phyloP scores from a whole-genome alignment of 2,797 vertebrate species.

The Chromobotia macracanthus region DNA sequence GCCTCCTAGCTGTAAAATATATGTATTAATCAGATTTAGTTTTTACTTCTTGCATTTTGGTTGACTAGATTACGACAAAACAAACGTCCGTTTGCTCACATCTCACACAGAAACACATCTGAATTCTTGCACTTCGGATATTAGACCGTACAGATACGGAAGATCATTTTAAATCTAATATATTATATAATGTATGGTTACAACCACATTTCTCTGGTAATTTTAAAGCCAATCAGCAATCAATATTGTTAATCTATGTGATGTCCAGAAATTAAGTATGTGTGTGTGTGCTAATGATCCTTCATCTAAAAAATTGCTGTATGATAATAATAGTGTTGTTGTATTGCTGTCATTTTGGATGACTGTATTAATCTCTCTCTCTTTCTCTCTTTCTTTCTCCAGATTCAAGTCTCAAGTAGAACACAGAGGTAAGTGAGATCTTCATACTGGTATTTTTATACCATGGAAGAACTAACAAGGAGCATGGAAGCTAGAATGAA shows the following conservation, averaged over 20 bases:
- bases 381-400: constrained; percentile 22
- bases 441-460: constrained; percentile 24
- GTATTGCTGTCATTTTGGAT: constrained; percentile 38
- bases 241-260: no score
- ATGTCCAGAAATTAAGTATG: no score
- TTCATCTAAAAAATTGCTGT: constrained; percentile 25
- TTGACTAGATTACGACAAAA: no score
- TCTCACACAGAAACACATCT: no score
- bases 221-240: no score
- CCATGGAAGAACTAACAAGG: constrained; percentile 45
- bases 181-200: no score
- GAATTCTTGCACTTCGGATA: no score
- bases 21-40: background rate
- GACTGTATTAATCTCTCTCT: constrained; percentile 22
- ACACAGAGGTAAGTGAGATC: constrained; percentile 55
- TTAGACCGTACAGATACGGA: no score
- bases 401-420: constrained; percentile 45
- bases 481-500: constrained; percentile 24
- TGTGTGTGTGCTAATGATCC: background rate
- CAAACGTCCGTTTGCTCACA: no score
- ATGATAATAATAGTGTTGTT: constrained; percentile 39
- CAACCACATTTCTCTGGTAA: no score
- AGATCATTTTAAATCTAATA: no score
- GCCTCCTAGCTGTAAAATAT: background rate
- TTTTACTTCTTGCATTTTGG: background rate